phyloP scores from a whole-genome alignment of 2,888 invertebrate genomes.

The Eumerus sabulonum region DNA sequence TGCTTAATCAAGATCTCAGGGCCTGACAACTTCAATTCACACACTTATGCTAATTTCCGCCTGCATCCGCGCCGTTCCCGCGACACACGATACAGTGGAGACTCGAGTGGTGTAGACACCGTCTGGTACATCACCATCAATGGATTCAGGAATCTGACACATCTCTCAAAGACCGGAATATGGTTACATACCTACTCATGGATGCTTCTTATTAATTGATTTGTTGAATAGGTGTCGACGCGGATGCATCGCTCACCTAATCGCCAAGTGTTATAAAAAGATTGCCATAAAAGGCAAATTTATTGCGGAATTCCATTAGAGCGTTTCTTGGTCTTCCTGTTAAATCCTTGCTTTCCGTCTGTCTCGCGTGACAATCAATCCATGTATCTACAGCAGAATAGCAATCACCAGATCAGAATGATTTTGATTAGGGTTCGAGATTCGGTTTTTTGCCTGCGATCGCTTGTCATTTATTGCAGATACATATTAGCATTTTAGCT shows the following conservation, averaged over 20 bases:
- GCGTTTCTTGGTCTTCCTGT: slow-evolving; percentile 68
- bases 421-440: slow-evolving; percentile 9
- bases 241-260: slow-evolving; percentile 46
- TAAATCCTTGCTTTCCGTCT: slow-evolving; percentile 26
- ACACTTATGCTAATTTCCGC: slow-evolving; percentile 68
- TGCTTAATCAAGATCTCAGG: slow-evolving; percentile 60
- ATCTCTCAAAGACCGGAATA: slow-evolving; percentile 15
- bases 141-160: slow-evolving; percentile 55
- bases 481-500: slow-evolving; percentile 60
- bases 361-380: slow-evolving; percentile 56
- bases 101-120: background rate
- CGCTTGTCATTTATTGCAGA: slow-evolving; percentile 62
- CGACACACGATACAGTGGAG: slow-evolving; percentile 30
- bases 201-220: slow-evolving; percentile 57
- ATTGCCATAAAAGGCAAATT: slow-evolving; percentile 76
- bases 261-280: slow-evolving; percentile 50
- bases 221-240: slow-evolving; percentile 51
- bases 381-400: slow-evolving; percentile 53
- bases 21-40: slow-evolving; percentile 66
- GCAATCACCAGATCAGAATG: background rate
- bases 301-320: slow-evolving; percentile 78
- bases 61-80: slow-evolving; percentile 43
- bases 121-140: background rate
- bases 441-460: slow-evolving; percentile 53
- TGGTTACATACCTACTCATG: background rate